phyloP scores from a whole-genome alignment of 2,888 invertebrate species.

The Syrista parreyssii region DNA sequence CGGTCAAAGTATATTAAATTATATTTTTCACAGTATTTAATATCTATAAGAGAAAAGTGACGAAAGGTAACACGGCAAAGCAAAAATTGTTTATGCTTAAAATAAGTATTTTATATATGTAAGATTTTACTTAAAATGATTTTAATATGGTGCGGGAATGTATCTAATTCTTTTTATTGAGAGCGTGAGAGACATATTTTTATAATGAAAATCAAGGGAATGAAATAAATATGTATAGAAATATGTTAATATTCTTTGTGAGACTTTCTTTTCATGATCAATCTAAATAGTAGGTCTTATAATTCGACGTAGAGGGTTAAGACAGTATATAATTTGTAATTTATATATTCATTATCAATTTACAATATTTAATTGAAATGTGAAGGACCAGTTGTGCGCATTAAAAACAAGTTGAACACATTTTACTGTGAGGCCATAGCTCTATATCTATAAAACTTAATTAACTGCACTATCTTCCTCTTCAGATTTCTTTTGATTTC shows the following conservation, averaged over 20 bases:
- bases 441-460: not conserved
- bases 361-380: not conserved
- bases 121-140: not conserved
- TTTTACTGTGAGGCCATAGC: not conserved
- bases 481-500: constrained; percentile 17
- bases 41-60: not conserved
- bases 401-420: not conserved
- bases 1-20: not conserved
- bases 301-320: not conserved
- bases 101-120: not conserved
- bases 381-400: not conserved
- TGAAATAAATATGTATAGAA: not conserved
- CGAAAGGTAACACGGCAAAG: not conserved
- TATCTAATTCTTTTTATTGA: not conserved
- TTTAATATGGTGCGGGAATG: not conserved
- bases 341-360: not conserved
- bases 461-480: not conserved
- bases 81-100: not conserved
- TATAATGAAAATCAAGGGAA: not conserved
- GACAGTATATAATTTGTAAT: not conserved
- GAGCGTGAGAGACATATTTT: not conserved
- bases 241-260: not conserved
- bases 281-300: not conserved
- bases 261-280: not conserved
- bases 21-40: not conserved